Base-by-base conservation (phyloP, 92 coral and sea anemone genomes). In the Epizoanthus rinbou region DNA sequence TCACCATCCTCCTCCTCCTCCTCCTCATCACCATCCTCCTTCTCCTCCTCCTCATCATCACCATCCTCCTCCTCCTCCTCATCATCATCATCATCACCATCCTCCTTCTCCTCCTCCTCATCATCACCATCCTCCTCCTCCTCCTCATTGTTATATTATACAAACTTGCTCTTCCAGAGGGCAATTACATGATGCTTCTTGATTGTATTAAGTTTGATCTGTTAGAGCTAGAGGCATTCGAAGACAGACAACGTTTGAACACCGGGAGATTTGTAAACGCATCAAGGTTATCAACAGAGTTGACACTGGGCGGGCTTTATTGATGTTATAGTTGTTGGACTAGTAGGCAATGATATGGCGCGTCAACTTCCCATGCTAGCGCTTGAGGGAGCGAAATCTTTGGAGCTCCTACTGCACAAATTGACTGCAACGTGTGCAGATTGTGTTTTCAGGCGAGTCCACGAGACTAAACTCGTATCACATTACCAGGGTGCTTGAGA, bases 251-350 rank as follows among this genome's bases (percentile, higher is more conserved):
- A 60, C 22, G 37, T 39, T 39, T 78, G 82, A 76, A 37, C 81
- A 59, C 45, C 81, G 11, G 81, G 81, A 60, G 69, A 60, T 59
- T n/a, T 33, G 37, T 37, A 68, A 57, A 37, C 69, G 35, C 57
- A 5, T 7, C 58, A 2, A 10, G 53, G 54, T 45, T 19, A 10
- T 17, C 56, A 16, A 21, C 57, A 22, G 58, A 39, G 69, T 33
- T 13, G 50, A 6, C 73, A 67, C 73, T n/a, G 21, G 73, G 39
- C 73, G 47, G 19, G 73, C 43, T 63, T 53, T 10, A 14, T 78
- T 39, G 22, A 37, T 78, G 56, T 39, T 62, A 19, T 41, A 6
- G 45, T 31, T 50, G 54, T 73, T 73, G 53, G 25, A 18, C 24
- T 19, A 41, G 17, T 11, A 7, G 39, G 25, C 8, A 28, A 43